Conservation (phyloP, 2,113 vertebrate genomes). For the Orycteropus afer region DNA sequence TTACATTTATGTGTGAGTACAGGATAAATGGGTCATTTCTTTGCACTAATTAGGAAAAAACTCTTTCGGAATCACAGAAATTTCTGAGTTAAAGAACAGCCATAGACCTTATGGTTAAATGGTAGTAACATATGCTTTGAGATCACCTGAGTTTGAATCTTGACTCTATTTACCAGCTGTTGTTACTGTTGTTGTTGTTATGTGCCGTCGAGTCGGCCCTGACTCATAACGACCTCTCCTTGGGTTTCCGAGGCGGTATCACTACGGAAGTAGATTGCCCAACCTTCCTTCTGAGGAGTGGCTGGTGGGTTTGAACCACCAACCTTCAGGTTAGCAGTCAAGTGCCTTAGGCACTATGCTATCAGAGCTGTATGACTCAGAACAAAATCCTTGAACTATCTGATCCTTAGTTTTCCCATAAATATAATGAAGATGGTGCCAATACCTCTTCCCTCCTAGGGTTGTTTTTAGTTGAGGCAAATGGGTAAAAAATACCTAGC, state of each 20-base stretch:
- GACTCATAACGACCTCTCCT: too few relatives aligned
- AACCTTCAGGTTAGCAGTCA: too few relatives aligned
- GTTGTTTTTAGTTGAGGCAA: not conserved
- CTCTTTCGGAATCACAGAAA: not conserved
- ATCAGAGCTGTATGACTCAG: fast-evolving
- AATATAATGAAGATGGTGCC: not conserved
- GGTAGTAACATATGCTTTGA: not conserved
- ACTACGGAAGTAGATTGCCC: too few relatives aligned
- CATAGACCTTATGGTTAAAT: not conserved
- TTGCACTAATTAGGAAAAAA: not conserved
- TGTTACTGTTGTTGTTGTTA: too few relatives aligned
- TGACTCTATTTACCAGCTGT: not conserved
- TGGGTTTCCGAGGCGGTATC: too few relatives aligned
- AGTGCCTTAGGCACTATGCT: too few relatives aligned
- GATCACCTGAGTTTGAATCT: not conserved
- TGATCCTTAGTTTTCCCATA: not conserved
- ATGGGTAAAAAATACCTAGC: not conserved
- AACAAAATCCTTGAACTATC: not conserved
- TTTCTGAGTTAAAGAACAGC: not conserved
- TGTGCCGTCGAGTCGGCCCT: too few relatives aligned
- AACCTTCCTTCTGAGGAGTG: too few relatives aligned
- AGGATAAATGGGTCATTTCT: not conserved
- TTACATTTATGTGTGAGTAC: not conserved
- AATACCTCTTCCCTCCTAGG: not conserved
- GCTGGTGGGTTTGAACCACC: too few relatives aligned